Evolutionary conservation across 2,797 vertebrate genomes (phyloP).

Genomic region (Sebastes vulpes): DNA sequence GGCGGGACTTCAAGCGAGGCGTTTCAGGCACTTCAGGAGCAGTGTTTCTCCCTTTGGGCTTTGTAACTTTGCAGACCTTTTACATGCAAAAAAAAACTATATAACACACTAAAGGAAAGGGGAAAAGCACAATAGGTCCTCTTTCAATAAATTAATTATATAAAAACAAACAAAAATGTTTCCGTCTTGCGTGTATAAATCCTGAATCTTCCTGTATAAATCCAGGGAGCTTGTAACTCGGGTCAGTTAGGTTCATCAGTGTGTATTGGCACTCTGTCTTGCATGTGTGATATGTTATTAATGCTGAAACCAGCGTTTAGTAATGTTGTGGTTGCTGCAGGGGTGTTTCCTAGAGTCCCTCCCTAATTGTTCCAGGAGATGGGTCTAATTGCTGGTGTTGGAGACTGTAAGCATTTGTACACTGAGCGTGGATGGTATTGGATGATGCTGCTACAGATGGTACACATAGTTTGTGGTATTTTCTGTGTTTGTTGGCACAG

Average conservation of each 20-base stretch:
- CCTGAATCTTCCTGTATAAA: neutral
- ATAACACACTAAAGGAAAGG: too few species aligned
- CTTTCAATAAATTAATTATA: neutral
- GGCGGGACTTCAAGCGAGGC: too few species aligned
- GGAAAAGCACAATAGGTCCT: too few species aligned
- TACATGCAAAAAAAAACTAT: too few species aligned
- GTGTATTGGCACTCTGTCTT: neutral
- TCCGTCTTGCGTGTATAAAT: neutral
- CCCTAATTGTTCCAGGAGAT: neutral
- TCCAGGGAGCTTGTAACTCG: neutral
- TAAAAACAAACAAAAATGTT: neutral
- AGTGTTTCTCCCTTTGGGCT: too few species aligned
- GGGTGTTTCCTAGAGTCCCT: neutral
- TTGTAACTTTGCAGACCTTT: too few species aligned
- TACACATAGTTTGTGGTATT: neutral
- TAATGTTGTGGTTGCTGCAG: neutral
- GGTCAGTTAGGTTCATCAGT: neutral
- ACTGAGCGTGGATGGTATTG: neutral
- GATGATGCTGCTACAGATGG: neutral
- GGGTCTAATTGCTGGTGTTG: neutral
- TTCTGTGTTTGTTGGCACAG: neutral
- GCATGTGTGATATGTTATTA: neutral
- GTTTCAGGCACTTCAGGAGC: too few species aligned
- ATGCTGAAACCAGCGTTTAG: neutral
- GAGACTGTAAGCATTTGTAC: neutral